phyloP scores from a whole-genome alignment of 2,113 vertebrate genomes.

The Etia nguti region DNA sequence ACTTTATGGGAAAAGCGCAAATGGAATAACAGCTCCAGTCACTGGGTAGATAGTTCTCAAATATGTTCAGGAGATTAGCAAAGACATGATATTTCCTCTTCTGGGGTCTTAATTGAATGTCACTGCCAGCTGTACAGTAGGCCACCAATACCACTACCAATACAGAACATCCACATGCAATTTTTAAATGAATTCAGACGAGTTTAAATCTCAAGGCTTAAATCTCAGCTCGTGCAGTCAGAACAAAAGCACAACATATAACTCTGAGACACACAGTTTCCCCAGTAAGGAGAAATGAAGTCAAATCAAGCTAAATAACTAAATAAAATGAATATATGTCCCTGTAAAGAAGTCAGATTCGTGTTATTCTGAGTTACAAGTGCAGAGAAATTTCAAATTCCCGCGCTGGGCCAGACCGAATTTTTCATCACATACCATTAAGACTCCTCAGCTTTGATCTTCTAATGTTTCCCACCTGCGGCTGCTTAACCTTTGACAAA shows the following conservation, averaged over 20 bases:
- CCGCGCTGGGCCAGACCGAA: rapidly evolving
- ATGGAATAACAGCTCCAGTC: background rate
- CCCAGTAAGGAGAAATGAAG: constrained; percentile 1
- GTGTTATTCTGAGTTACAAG: background rate
- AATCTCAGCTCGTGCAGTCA: background rate
- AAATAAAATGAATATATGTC: background rate
- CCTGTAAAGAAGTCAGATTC: background rate
- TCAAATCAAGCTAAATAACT: background rate
- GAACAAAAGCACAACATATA: background rate
- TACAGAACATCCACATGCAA: background rate
- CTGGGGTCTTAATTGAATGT: background rate
- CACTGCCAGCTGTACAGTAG: background rate
- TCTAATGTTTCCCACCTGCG: background rate
- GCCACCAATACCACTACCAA: background rate
- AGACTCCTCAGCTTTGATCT: background rate
- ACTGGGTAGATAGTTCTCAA: background rate
- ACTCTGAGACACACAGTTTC: constrained; percentile 24
- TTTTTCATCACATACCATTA: background rate
- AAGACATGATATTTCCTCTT: background rate
- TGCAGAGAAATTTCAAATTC: background rate
- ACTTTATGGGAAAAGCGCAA: background rate
- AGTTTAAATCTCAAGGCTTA: background rate
- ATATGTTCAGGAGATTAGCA: background rate
- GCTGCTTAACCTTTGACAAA: constrained; percentile 65
- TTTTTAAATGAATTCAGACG: constrained; percentile 4